Evolutionary conservation across 2,888 invertebrate genomes (phyloP).

Genomic region (Poecilobothrus nobilitatus): DNA sequence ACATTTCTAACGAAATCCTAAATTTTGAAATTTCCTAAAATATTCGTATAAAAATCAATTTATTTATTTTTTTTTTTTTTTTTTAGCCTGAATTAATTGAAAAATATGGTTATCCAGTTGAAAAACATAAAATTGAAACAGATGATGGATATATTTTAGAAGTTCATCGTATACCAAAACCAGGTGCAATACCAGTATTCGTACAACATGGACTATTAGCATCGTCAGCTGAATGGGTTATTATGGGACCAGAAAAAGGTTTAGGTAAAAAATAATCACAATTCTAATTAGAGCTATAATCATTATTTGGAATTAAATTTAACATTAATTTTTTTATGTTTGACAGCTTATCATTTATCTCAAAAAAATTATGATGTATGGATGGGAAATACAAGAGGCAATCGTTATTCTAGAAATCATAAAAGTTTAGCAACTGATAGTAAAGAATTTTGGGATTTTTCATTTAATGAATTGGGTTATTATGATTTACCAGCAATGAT

Average conservation of each 20-base stretch:
- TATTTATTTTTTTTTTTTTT: no score
- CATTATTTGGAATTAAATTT: background rate
- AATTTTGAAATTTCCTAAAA: no score
- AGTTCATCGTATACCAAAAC: slow-evolving; percentile 54
- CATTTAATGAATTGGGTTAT: slow-evolving; percentile 49
- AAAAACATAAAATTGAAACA: slow-evolving; percentile 53
- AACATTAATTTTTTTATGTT: no score
- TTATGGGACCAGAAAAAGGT: slow-evolving; percentile 53
- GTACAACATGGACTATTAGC: slow-evolving; percentile 59
- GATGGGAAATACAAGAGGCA: slow-evolving; percentile 28
- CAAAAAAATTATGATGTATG: slow-evolving; percentile 27
- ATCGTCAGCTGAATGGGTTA: slow-evolving; percentile 59
- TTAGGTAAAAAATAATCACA: slow-evolving; percentile 16
- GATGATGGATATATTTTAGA: slow-evolving; percentile 64
- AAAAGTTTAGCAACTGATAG: slow-evolving; percentile 14
- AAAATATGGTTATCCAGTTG: slow-evolving; percentile 52
- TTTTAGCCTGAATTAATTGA: slow-evolving; percentile 44
- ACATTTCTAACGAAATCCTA: no score
- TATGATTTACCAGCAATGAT: slow-evolving; percentile 50
- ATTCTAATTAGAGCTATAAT: no score
- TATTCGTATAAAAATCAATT: no score
- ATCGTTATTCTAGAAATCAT: slow-evolving; percentile 24
- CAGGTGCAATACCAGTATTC: slow-evolving; percentile 46
- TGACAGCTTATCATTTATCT: slow-evolving; percentile 14
- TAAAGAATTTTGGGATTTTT: slow-evolving; percentile 17